Base-by-base conservation (phyloP, 2,888 invertebrate genomes). In the Iselma pallidipennis region DNA sequence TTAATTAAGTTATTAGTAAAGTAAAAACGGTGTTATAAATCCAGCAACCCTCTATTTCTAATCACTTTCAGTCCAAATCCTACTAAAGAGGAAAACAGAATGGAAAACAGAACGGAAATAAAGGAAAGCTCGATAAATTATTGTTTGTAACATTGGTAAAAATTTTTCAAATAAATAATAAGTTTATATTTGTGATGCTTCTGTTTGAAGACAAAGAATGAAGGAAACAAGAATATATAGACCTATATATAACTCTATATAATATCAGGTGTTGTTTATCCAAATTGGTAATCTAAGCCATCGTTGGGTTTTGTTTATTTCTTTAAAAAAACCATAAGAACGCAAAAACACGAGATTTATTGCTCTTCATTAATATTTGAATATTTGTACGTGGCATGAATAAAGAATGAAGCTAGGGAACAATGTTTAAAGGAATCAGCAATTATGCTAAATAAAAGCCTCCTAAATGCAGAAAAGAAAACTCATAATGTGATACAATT, bases 321-420 rank as follows among this genome's bases (percentile, higher is more conserved):
- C n/a, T n/a, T n/a, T n/a, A n/a, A n/a, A n/a, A 26, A 63, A 55
- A 63, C 25, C 51, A 33, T 63, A 55, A 52, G 55, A 55, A 31
- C 48, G 59, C 45, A 52, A 59, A 62, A 63, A 63, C 63, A 51
- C 29, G 63, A 58, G 63, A 63, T 63, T 59, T 63, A 63, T 63
- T 59, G 56, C 59, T 63, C 55, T 63, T 63, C 63, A 63, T 63
- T 63, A 63, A 63, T 63, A 63, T 63, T 63, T 63, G 63, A 63
- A 59, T 63, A 63, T 63, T 63, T 63, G 54, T 59, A 55, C 63
- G 63, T 31, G 51, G 19, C 55, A 63, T 63, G 63, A 63, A 63
- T 63, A 63, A 63, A 48, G 55, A 49, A 63, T 63, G 63, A 63
- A 63, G 59, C 52, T 42, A 48, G 57, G 61, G 61, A 61, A 61